These are phyloP conservation scores for Tenebrosternarchus preto DNA, from an alignment of 2,113 vertebrate species.

Conservation along the genomic window DNA sequence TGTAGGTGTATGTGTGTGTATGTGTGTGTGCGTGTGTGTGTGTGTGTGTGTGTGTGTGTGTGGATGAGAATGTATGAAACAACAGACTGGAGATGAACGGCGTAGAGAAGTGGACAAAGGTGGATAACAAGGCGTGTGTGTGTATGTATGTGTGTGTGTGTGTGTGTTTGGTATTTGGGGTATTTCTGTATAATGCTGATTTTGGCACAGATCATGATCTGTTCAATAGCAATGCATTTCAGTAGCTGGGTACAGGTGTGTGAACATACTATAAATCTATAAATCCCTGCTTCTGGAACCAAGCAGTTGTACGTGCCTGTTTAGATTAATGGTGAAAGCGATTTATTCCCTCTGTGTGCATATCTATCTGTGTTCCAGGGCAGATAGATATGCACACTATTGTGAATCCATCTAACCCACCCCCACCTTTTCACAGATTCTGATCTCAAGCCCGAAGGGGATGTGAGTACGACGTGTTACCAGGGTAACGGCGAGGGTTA, in stretches of 20 bases:
- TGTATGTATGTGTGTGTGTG: no score
- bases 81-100: no score
- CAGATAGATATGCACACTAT: constrained; percentile 13
- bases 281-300: constrained; percentile 18
- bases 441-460: constrained; percentile 58
- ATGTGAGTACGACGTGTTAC: constrained; percentile 77
- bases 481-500: constrained; percentile 85
- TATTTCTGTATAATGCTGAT: constrained; percentile 32
- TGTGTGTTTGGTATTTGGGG: no score
- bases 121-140: no score
- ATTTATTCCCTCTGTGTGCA: not conserved
- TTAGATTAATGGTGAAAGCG: constrained; percentile 13
- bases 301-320: not conserved
- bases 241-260: constrained; percentile 30
- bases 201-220: constrained; percentile 24
- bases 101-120: no score
- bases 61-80: no score
- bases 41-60: no score
- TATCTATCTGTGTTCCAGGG: constrained; percentile 13
- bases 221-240: not conserved
- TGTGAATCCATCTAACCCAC: constrained; percentile 19
- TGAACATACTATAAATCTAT: constrained; percentile 23
- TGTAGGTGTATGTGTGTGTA: no score
- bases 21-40: no score
- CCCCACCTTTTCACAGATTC: constrained; percentile 51